Evolutionary conservation across 1,140 invertebrate species (phyloP), one percentile per base, ranked within the genome.

Genomic region (Harlomillsia oculata): DNA sequence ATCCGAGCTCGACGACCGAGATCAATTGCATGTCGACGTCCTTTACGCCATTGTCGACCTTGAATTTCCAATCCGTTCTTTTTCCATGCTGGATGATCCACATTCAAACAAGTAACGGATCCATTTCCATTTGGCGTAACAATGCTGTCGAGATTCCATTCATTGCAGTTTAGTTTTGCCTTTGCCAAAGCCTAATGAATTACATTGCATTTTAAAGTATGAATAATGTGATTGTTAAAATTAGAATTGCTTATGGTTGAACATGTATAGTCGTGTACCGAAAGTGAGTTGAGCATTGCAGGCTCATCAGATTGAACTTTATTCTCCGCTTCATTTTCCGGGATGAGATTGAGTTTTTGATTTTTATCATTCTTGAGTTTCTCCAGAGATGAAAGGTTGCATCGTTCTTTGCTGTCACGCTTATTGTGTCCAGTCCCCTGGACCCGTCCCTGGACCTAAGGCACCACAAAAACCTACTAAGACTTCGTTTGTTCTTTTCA

Each of bases 381-480:
- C 23, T 28, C 25, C 43, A 45, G 4, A 28, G 5, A 16, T 30
- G 8, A 11, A 5, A 34, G 28, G 4, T 21, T 32, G 28, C 45
- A 32, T 32, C 21, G 34, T 20, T n/a, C n/a, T n/a, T n/a, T n/a
- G n/a, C n/a, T n/a, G n/a, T n/a, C n/a, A n/a, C n/a, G n/a, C n/a
- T n/a, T n/a, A n/a, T n/a, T n/a, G n/a, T n/a, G n/a, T n/a, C n/a
- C n/a, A n/a, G n/a, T n/a, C n/a, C n/a, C n/a, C n/a, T n/a, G n/a
- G n/a, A n/a, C n/a, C n/a, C n/a, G n/a, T n/a, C n/a, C n/a, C n/a
- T n/a, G n/a, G 45, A 21, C 28, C 16, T 25, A 21, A 34, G 29
- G 14, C 2, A 32, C 13, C 26, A 48, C 45, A 48, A 48, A 48
- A 48, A 48, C n/a, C 45, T 48, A 48, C 45, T 48, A 48, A 48